A percentile compares a stretch with the other conserved stretches of the same genome.
Evolutionary conservation across 2,113 vertebrate genomes (phyloP).

Genomic region (Cygnus atratus): DNA sequence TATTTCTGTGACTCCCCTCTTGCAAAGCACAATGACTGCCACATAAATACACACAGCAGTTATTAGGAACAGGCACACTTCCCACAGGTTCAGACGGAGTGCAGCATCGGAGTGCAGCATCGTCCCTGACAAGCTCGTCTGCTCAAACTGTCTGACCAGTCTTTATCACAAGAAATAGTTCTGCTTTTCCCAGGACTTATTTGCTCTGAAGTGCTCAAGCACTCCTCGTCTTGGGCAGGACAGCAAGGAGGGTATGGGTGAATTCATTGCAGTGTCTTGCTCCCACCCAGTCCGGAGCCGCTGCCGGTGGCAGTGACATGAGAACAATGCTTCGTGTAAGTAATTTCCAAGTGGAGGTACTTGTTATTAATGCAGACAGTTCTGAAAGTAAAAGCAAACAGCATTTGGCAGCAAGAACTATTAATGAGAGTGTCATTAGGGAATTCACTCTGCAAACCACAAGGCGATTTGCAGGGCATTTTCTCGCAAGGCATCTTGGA

Average conservation of each 20-base stretch:
- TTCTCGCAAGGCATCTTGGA: background rate
- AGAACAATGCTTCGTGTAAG: background rate
- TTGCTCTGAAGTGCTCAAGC: background rate
- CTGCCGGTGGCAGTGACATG: background rate
- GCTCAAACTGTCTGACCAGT: constrained; percentile 15
- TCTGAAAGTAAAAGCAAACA: constrained; percentile 43
- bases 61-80: constrained; percentile 57
- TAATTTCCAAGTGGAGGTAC: background rate
- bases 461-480: background rate
- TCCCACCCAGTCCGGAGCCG: background rate
- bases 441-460: background rate
- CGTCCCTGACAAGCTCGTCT: constrained; percentile 39
- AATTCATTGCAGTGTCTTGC: background rate
- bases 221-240: background rate
- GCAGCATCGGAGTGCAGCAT: constrained; percentile 48
- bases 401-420: constrained; percentile 22
- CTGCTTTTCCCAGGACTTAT: constrained; percentile 34
- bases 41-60: constrained; percentile 44
- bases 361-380: background rate
- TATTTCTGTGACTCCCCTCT: constrained; percentile 63
- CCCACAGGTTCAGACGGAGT: constrained; percentile 57
- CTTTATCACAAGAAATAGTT: background rate
- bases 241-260: background rate
- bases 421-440: background rate
- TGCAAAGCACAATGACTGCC: constrained; percentile 50